A percentile compares a stretch with the other conserved stretches of the same genome.
phyloP scores from a whole-genome alignment of 2,888 invertebrate genomes.

The Argyra leucocephala region DNA sequence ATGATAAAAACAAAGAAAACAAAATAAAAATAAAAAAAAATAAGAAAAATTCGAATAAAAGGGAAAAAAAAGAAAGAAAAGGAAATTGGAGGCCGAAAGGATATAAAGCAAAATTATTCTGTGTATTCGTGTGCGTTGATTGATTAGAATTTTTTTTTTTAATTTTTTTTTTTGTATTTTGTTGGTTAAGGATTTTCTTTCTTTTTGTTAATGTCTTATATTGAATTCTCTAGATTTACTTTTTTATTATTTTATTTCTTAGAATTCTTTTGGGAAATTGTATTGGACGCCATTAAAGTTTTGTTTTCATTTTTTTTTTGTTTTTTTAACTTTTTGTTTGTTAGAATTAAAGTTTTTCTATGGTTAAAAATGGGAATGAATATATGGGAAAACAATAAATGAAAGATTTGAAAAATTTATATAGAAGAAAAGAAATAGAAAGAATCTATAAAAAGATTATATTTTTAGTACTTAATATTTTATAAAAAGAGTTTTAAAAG shows the following conservation, averaged over 20 bases:
- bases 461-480: too few relatives aligned
- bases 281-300: constrained; percentile 13
- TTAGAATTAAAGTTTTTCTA: neutral
- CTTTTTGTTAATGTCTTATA: neutral
- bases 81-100: constrained; percentile 2
- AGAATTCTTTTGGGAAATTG: constrained; percentile 8
- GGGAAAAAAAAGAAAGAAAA: neutral
- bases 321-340: constrained; percentile 1
- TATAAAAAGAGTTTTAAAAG: too few relatives aligned
- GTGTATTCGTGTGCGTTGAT: constrained; percentile 13
- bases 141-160: constrained; percentile 10
- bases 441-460: too few relatives aligned
- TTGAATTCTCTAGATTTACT: constrained; percentile 1
- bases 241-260: neutral
- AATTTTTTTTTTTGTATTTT: neutral
- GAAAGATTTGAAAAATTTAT: too few relatives aligned
- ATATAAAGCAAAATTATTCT: constrained; percentile 11
- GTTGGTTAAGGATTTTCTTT: neutral
- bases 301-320: neutral
- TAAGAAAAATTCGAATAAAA: neutral
- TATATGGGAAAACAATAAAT: neutral
- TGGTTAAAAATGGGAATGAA: neutral
- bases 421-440: too few relatives aligned
- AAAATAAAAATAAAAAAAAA: too few relatives aligned
- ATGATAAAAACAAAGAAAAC: neutral